These are phyloP conservation scores for Phyto melanocephala DNA, from an alignment of 2,888 invertebrate genomes.

Conservation along the genomic window DNA sequence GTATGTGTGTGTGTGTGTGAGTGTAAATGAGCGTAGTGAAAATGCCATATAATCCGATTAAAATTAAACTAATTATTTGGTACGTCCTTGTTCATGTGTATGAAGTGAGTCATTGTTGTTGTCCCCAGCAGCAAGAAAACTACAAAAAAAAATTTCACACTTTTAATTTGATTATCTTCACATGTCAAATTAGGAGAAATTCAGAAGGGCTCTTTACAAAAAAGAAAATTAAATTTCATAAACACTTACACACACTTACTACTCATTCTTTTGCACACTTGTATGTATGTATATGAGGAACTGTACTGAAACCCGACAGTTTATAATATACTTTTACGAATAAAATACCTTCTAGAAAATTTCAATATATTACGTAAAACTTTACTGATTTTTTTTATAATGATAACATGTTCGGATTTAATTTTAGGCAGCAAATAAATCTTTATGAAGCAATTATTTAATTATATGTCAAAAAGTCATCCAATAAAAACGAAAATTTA, in stretches of 20 bases:
- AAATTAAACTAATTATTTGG: slow-evolving; percentile 60
- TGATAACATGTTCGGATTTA: too few relatives aligned
- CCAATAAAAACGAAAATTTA: too few relatives aligned
- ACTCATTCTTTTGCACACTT: neutral
- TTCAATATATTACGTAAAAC: too few relatives aligned
- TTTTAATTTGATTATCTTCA: slow-evolving; percentile 65
- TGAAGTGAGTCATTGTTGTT: slow-evolving; percentile 14
- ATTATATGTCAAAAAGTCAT: too few relatives aligned
- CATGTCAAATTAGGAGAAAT: slow-evolving; percentile 64
- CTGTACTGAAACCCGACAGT: neutral
- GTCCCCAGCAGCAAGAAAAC: neutral
- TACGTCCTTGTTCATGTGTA: slow-evolving; percentile 35
- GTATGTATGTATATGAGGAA: neutral
- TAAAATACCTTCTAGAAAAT: too few relatives aligned
- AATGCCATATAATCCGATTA: slow-evolving; percentile 63
- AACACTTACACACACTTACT: neutral
- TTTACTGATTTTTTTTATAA: too few relatives aligned
- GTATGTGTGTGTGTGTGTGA: neutral
- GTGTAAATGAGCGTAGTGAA: slow-evolving; percentile 38
- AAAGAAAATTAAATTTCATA: neutral
- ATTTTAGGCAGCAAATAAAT: too few relatives aligned
- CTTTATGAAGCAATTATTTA: too few relatives aligned
- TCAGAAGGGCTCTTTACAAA: slow-evolving; percentile 36
- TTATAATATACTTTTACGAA: neutral
- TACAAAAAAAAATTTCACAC: slow-evolving; percentile 56